These are phyloP conservation scores for Drosophila hydei DNA, from an alignment of 1,140 invertebrate species.

Conservation along the genomic window DNA sequence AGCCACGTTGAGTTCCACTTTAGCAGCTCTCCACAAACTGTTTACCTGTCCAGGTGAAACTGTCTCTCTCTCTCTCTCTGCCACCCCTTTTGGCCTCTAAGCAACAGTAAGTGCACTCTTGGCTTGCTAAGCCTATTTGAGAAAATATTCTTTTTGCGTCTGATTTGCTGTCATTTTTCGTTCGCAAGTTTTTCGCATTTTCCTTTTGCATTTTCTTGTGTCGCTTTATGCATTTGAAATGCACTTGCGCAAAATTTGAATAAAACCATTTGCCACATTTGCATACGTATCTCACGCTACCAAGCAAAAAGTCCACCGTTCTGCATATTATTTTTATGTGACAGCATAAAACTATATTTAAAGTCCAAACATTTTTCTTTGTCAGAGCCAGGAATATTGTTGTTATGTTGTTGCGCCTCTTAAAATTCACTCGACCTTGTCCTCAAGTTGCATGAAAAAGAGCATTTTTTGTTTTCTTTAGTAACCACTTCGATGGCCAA, in stretches of 20 bases:
- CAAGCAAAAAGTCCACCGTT: constrained; percentile 10
- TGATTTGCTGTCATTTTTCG: constrained; percentile 30
- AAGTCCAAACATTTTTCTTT: constrained; percentile 41
- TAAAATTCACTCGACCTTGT: constrained; percentile 2
- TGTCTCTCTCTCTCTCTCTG: not conserved
- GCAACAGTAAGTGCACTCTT: constrained; percentile 8
- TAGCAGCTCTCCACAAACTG: constrained; percentile 44
- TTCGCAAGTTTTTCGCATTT: not conserved
- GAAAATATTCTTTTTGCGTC: constrained; percentile 21
- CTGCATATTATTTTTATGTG: constrained; percentile 25
- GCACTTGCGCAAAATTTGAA: constrained; percentile 67
- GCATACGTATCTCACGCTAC: constrained; percentile 62
- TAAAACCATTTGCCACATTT: constrained; percentile 78
- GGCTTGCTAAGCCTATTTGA: constrained; percentile 63
- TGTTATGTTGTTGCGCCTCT: constrained; percentile 2
- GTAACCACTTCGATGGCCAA: not conserved
- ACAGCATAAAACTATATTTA: constrained; percentile 23
- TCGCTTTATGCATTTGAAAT: constrained; percentile 67
- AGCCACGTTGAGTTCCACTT: constrained; percentile 63
- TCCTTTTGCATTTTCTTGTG: constrained; percentile 14
- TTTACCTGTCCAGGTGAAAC: constrained; percentile 41
- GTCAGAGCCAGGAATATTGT: constrained; percentile 20
- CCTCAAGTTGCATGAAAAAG: not conserved
- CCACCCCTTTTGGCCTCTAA: not conserved
- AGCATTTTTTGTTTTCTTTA: not conserved